Percentiles rank a stretch among this genome's conserved stretches.
Conservation (phyloP, 1,140 invertebrate genomes). For the Tetragonula clypearis region DNA sequence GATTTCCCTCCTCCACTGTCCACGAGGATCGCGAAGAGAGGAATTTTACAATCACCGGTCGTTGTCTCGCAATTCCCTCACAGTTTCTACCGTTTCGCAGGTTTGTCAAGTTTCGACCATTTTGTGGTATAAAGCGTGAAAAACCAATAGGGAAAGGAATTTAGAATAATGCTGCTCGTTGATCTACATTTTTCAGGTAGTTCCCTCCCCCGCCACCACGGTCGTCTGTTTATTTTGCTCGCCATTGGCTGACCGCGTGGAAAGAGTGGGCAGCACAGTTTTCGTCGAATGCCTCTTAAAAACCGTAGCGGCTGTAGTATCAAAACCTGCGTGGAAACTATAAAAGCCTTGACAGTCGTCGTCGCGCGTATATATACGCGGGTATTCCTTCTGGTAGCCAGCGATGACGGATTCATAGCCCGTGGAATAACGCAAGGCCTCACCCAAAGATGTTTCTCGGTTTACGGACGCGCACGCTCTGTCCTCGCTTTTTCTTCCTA, state of each 20-base stretch:
- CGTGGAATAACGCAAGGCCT: slow-evolving; percentile 63
- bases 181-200: neutral
- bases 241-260: no score
- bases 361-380: slow-evolving; percentile 23
- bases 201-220: no score
- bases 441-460: slow-evolving; percentile 44
- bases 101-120: neutral
- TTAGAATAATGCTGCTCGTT: neutral
- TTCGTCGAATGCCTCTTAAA: slow-evolving; percentile 20
- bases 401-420: slow-evolving; percentile 78
- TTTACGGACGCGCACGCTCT: slow-evolving; percentile 35
- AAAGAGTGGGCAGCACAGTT: slow-evolving; percentile 30
- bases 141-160: neutral
- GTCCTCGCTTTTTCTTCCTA: slow-evolving; percentile 29
- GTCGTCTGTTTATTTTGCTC: neutral
- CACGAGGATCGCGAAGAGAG: neutral
- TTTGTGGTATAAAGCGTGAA: neutral
- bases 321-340: slow-evolving; percentile 66
- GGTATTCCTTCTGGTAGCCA: slow-evolving; percentile 52
- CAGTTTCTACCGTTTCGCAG: no score
- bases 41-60: neutral
- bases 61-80: no score
- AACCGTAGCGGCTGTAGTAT: slow-evolving; percentile 18
- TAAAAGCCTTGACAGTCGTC: slow-evolving; percentile 66
- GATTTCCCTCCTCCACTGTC: no score